Conservation (phyloP, 2,113 vertebrate species). For the Drymodes brunneopygia region DNA sequence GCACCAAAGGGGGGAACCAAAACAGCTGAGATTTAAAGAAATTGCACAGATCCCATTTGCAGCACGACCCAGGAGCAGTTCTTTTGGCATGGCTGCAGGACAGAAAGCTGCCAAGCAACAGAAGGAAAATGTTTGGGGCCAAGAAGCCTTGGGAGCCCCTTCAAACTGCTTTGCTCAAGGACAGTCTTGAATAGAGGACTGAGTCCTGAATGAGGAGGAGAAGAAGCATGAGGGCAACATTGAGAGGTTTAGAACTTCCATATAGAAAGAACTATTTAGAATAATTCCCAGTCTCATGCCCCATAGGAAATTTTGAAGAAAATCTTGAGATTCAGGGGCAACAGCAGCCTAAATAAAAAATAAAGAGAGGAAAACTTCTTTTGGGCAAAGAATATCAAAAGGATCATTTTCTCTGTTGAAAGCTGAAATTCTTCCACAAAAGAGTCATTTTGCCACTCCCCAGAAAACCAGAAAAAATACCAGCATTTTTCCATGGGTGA, state of each 20-base stretch:
- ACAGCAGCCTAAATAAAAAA: neutral
- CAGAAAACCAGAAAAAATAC: neutral
- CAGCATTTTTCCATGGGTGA: neutral
- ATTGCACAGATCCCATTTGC: neutral
- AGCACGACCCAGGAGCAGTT: accelerated
- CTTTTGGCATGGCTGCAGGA: neutral
- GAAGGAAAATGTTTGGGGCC: neutral
- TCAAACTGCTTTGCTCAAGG: neutral
- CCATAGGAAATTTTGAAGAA: neutral
- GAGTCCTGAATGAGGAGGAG: neutral
- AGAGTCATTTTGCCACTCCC: neutral
- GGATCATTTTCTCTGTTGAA: neutral
- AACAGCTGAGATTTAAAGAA: neutral
- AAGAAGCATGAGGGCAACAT: neutral
- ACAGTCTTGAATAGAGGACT: neutral
- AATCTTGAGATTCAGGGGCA: neutral
- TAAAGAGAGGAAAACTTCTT: neutral
- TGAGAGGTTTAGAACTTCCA: neutral
- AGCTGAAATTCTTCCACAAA: neutral
- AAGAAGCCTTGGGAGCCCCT: neutral
- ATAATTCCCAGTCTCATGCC: neutral
- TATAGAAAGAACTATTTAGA: neutral
- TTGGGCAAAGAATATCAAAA: neutral
- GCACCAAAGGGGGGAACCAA: neutral
- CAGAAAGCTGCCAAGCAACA: neutral